Evolutionary conservation across 2,888 invertebrate genomes (phyloP).

Genomic region (Sycophila texana): DNA sequence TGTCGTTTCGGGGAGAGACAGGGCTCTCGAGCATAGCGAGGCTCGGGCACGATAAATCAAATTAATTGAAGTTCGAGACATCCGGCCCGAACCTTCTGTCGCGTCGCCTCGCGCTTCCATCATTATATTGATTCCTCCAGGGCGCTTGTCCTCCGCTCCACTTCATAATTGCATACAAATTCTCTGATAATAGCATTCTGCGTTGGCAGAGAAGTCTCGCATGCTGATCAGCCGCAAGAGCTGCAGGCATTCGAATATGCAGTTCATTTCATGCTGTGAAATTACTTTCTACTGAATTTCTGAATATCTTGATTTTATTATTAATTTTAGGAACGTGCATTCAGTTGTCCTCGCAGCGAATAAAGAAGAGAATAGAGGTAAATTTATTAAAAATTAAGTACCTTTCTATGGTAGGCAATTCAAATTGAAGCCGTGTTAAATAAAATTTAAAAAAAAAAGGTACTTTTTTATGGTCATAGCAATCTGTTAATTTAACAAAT

Average conservation of each 20-base stretch:
- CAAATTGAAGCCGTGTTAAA: no score
- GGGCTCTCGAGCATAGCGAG: neutral
- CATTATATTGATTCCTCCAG: constrained; percentile 35
- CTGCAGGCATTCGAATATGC: neutral
- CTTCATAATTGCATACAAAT: constrained; percentile 33
- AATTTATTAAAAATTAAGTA: neutral
- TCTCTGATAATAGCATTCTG: constrained; percentile 22
- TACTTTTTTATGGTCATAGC: no score
- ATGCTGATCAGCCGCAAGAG: constrained; percentile 9
- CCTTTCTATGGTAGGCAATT: no score
- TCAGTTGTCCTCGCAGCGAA: neutral
- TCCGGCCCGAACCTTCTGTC: neutral
- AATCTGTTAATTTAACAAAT: no score
- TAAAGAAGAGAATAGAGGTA: neutral
- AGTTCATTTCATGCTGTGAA: neutral
- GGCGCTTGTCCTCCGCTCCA: neutral
- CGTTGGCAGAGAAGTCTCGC: neutral
- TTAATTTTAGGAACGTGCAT: neutral
- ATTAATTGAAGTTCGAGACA: constrained; percentile 44
- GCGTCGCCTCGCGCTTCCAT: constrained; percentile 8
- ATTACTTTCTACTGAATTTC: neutral
- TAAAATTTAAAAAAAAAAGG: no score
- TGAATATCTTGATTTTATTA: neutral
- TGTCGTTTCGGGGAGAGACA: neutral
- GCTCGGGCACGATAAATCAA: constrained; percentile 32